Percentiles rank a stretch among this genome's conserved stretches.
phyloP scores from a whole-genome alignment of 2,888 invertebrate species.

The Dusona sp. region DNA sequence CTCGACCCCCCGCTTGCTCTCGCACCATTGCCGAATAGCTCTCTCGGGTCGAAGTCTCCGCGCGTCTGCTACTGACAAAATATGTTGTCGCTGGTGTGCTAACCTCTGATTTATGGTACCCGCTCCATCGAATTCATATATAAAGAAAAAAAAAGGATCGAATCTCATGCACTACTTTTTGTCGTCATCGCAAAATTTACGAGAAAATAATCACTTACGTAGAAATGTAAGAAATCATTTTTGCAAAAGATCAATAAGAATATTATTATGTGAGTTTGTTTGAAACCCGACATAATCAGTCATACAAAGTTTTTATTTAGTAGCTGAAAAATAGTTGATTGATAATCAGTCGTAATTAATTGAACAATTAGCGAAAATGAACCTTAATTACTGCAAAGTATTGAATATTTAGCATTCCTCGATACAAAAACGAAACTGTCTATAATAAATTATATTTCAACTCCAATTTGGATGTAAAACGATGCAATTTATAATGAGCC shows the following conservation, averaged over 20 bases:
- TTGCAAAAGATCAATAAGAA: background rate
- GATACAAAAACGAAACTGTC: background rate
- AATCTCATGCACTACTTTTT: constrained; percentile 6
- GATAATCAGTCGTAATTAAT: background rate
- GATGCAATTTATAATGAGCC: background rate
- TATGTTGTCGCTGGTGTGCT: constrained; percentile 65
- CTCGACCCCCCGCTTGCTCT: background rate
- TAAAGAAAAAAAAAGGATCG: constrained; percentile 11
- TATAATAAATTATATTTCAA: background rate
- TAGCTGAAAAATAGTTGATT: background rate
- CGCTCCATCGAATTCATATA: constrained; percentile 36
- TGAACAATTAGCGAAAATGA: background rate
- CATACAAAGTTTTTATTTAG: background rate
- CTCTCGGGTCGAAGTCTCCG: constrained; percentile 59
- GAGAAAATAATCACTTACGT: constrained; percentile 9
- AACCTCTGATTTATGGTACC: constrained; percentile 63
- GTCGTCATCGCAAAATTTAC: constrained; percentile 21
- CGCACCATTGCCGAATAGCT: constrained; percentile 49
- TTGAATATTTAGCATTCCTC: background rate
- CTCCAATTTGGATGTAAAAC: background rate
- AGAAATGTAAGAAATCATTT: background rate
- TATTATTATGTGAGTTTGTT: background rate
- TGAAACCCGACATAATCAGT: background rate
- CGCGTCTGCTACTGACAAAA: constrained; percentile 65
- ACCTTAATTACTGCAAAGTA: background rate